These are phyloP conservation scores for Drosophila kambysellisi DNA, from an alignment of 2,888 invertebrate species.

Conservation along the genomic window DNA sequence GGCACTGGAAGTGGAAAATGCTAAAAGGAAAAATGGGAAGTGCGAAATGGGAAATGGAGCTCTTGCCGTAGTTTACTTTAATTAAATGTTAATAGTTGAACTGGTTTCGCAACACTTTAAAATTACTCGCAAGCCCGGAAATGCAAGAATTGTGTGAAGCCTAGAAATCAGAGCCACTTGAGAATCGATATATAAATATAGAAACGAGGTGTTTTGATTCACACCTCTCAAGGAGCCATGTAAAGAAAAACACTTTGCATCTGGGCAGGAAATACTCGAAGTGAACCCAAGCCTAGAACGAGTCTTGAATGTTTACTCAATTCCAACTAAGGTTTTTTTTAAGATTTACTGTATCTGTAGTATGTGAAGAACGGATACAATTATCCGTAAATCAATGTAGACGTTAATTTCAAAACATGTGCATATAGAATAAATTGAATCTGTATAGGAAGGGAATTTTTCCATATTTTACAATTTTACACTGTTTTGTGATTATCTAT, in stretches of 20 bases:
- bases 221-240: constrained; percentile 2
- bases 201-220: constrained; percentile 30
- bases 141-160: constrained; percentile 12
- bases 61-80: constrained; percentile 44
- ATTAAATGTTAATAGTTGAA: constrained; percentile 58
- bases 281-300: neutral
- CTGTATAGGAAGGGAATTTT: accelerated
- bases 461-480: neutral
- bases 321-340: neutral
- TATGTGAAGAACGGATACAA: neutral
- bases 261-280: neutral
- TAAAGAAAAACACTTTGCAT: neutral
- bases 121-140: constrained; percentile 16
- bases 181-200: constrained; percentile 38
- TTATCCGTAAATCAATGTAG: neutral
- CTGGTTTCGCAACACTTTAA: constrained; percentile 19
- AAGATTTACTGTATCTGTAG: neutral
- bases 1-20: constrained; percentile 18
- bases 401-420: neutral
- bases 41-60: constrained; percentile 22
- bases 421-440: neutral
- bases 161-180: constrained; percentile 21
- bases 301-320: constrained; percentile 1
- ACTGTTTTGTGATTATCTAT: neutral
- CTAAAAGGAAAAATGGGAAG: constrained; percentile 27